Evolutionary conservation across 2,888 invertebrate species (phyloP), one percentile per base, ranked within the genome.

Genomic region (Ophion costatus): DNA sequence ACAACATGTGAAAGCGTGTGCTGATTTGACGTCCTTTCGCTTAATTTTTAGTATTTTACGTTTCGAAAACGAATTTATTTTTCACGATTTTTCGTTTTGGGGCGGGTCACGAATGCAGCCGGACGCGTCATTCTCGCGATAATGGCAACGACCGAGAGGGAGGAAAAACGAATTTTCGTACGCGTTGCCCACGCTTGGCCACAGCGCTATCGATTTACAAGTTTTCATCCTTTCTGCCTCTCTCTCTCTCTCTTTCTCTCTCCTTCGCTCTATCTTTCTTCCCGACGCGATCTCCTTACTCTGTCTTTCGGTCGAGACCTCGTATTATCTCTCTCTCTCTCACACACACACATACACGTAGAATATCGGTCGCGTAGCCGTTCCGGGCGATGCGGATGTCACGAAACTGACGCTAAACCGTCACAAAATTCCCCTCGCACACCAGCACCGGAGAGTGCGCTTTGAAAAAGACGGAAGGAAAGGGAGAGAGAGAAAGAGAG

Each of bases 161-260:
- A 61, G 56, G 64, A 59, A 59, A 57, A 76, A 74, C 45, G 22
- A 66, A 79, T 82, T 75, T 66, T 80, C 78, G 86, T 88, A 88
- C 87, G 89, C 89, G 88, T 90, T 89, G 89, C 87, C 90, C 91
- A 91, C 90, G 91, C 91, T 90, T 89, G 87, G 84, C 63, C 79
- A 33, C 64, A 76, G 71, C 88, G 87, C 90, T 91, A 91, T 91
- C 89, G 91, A 91, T 91, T 91, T 89, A 89, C 89, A 87, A 75
- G 63, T 71, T 89, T 90, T 89, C 45, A 14, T 45, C 45, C 11
- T 45, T 45, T 14, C 69, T 24, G 69, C 69, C 45, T 45, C 45
- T 69, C 14, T 45, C 45, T 69, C 69, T 22, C 42, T 45, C 45
- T 11, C 69, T 45, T 88, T 89, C 88, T 88, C 89, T 87, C 88